phyloP scores from a whole-genome alignment of 2,888 invertebrate species.

The Trissonchulus sp. region DNA sequence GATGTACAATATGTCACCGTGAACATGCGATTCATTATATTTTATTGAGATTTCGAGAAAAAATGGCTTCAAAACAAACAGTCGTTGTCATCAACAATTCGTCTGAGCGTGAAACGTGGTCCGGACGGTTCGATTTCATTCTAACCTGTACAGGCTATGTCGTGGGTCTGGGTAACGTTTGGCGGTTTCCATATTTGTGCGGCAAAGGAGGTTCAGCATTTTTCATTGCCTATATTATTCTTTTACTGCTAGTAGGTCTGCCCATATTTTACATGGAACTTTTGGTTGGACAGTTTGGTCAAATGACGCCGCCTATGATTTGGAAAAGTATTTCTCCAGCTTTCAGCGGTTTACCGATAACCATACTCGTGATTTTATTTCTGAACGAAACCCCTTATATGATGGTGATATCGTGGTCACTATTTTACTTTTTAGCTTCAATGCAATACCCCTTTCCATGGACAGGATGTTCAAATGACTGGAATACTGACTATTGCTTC shows the following conservation, averaged over 20 bases:
- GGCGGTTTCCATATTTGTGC: not conserved
- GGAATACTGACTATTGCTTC: not conserved
- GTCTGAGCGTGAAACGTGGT: not conserved
- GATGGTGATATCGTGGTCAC: not conserved
- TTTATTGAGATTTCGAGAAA: too few species aligned
- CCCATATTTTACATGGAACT: not conserved
- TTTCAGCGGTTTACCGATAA: not conserved
- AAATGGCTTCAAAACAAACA: too few species aligned
- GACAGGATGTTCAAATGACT: not conserved
- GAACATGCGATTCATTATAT: too few species aligned
- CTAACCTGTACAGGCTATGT: not conserved
- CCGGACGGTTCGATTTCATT: not conserved
- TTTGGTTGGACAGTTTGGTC: not conserved
- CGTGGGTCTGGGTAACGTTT: not conserved
- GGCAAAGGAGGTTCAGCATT: not conserved
- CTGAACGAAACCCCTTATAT: not conserved
- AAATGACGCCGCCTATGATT: not conserved
- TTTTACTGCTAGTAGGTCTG: not conserved
- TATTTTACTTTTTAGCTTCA: not conserved
- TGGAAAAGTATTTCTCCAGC: not conserved
- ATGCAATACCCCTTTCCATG: not conserved
- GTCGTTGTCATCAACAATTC: too few species aligned
- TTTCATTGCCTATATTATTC: not conserved
- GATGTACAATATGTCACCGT: too few species aligned
- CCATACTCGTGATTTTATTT: not conserved